These are phyloP conservation scores for Vulpes lagopus DNA, from an alignment of 2,113 vertebrate species.

Conservation along the genomic window DNA sequence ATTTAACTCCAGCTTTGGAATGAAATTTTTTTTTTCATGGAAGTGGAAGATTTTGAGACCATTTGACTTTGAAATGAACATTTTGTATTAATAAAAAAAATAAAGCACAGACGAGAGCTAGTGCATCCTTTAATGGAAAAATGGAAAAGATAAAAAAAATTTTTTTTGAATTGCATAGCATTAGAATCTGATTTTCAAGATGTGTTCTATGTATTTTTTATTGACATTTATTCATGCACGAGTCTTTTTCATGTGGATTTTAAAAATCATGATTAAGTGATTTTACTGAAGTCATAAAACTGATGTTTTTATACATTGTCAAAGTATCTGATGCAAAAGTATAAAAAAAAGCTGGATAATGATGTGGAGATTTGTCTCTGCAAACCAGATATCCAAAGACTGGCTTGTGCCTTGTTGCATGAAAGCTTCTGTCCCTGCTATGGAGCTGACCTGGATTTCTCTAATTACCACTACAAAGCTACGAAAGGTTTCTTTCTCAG, in stretches of 20 bases:
- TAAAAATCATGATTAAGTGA: not conserved
- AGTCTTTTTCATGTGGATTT: not conserved
- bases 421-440: not conserved
- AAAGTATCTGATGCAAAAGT: constrained; percentile 40
- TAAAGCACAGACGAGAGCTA: not conserved
- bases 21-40: not conserved
- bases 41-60: constrained; percentile 31
- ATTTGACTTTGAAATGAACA: not conserved
- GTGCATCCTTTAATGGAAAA: not conserved
- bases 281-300: constrained; percentile 34
- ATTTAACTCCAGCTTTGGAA: constrained; percentile 18
- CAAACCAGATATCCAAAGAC: not conserved
- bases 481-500: not conserved
- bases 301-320: not conserved
- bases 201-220: constrained; percentile 1
- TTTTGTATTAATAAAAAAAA: constrained; percentile 1
- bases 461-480: not conserved
- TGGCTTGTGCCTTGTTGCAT: not conserved
- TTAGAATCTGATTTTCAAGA: constrained; percentile 24
- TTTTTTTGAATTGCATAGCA: not conserved
- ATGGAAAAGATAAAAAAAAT: not conserved
- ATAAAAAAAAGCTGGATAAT: not conserved
- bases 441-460: not conserved
- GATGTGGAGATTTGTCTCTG: not conserved
- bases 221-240: not conserved